Percentiles rank a stretch among this genome's conserved stretches.
phyloP scores from a whole-genome alignment of 2,113 vertebrate genomes.

The Tragelaphus buxtoni region DNA sequence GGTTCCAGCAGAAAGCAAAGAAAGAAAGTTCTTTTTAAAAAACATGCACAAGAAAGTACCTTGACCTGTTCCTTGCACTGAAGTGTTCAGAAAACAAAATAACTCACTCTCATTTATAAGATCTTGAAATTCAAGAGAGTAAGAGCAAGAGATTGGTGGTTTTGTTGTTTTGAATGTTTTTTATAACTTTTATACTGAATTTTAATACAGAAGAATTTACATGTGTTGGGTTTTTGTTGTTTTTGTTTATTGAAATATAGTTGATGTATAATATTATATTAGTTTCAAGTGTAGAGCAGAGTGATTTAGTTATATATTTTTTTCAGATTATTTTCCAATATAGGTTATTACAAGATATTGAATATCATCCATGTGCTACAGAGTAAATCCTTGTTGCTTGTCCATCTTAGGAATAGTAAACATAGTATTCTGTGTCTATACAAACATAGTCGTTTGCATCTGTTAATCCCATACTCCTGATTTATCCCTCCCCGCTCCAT shows the following conservation, averaged over 20 bases:
- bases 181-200: not conserved
- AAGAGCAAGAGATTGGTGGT: not conserved
- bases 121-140: not conserved
- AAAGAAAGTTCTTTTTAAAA: not conserved
- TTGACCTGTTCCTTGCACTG: not conserved
- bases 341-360: not conserved
- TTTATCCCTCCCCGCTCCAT: not conserved
- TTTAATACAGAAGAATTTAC: not conserved
- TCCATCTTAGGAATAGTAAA: not conserved
- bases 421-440: not conserved
- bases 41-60: not conserved
- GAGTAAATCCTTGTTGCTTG: not conserved
- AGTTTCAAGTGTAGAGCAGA: not conserved
- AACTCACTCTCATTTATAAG: not conserved
- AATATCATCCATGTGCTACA: not conserved
- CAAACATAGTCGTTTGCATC: not conserved
- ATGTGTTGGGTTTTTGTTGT: not conserved
- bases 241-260: not conserved
- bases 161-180: not conserved
- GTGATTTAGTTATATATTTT: not conserved
- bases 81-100: not conserved
- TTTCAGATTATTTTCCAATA: not conserved
- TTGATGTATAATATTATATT: not conserved
- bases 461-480: not conserved
- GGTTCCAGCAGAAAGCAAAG: not conserved